Base-by-base conservation (phyloP, 1,140 invertebrate genomes). In the Cecropterus lyciades region DNA sequence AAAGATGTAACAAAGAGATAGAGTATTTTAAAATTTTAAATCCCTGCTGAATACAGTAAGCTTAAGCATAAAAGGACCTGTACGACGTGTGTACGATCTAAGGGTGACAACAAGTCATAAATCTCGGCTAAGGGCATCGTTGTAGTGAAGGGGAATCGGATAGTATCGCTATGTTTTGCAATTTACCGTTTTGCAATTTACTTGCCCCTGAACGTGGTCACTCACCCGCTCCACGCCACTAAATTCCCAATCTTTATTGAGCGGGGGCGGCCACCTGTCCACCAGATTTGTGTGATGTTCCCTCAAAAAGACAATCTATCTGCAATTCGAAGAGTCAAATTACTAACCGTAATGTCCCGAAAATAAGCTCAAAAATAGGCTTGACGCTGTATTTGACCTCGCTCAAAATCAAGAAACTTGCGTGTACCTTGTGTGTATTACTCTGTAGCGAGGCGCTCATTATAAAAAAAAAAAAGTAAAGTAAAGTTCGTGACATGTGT, bases 201-300 rank as follows among this genome's bases (percentile, higher is more conserved):
- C 70, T n/a, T 70, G 87, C 65, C 87, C 84, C 64, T 87, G 84
- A 88, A 82, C 68, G 64, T 85, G 84, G 85, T 84, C 83, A 74
- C 67, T 87, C 82, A 88, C 87, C 82, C 83, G 77, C 43, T 16
- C 46, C 53, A 37, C 65, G 66, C 49, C 73, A 81, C 68, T 87
- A 84, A 88, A 78, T 68, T 75, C 67, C 69, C 46, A 67, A 66
- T 73, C 60, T 88, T 87, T 89, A 88, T 84, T 77, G 74, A 13
- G 79, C 79, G 81, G 76, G 76, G 79, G 84, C 75, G 80, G 76
- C 59, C 68, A 70, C 64, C 68, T 76, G 83, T 80, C 81, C 70
- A 16, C 70, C 40, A 73, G 74, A 82, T 81, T 80, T 79, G 69
- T 81, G 75, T 75, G 64, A 79, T 65, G 70, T 73, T 60, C 56